phyloP scores from a whole-genome alignment of 2,888 invertebrate species.

The Zaprionus bogoriensis region DNA sequence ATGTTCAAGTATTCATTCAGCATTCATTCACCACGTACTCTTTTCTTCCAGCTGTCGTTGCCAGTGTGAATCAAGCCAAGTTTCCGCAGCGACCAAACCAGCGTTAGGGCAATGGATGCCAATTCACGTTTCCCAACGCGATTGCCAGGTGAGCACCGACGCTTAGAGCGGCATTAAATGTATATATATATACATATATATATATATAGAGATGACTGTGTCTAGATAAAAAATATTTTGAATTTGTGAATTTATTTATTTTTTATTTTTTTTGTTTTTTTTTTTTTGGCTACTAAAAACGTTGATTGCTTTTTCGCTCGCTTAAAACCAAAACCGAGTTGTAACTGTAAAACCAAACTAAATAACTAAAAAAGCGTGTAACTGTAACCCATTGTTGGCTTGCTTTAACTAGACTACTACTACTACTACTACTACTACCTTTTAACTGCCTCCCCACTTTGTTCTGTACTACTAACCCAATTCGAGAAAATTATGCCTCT shows the following conservation, averaged over 20 bases:
- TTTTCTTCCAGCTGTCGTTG: slow-evolving; percentile 40
- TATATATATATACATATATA: slow-evolving; percentile 20
- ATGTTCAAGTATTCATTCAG: slow-evolving; percentile 44
- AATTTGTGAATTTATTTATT: too few relatives aligned
- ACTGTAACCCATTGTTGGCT: slow-evolving; percentile 37
- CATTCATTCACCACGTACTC: slow-evolving; percentile 28
- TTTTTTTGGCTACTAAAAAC: slow-evolving; percentile 25
- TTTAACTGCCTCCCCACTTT: slow-evolving; percentile 27
- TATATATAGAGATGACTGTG: slow-evolving; percentile 22
- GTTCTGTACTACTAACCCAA: slow-evolving; percentile 63
- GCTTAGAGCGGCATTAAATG: slow-evolving; percentile 16
- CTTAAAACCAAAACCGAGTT: slow-evolving; percentile 34
- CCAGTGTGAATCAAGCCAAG: slow-evolving; percentile 41
- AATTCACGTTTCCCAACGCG: slow-evolving; percentile 67
- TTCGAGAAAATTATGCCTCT: slow-evolving; percentile 32
- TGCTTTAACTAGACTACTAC: slow-evolving; percentile 47
- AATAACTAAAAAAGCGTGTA: slow-evolving; percentile 20
- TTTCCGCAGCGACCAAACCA: slow-evolving; percentile 36
- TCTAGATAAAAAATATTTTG: too few relatives aligned
- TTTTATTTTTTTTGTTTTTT: background rate
- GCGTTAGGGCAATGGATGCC: slow-evolving; percentile 59
- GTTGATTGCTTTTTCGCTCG: slow-evolving; percentile 50
- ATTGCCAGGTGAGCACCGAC: slow-evolving; percentile 63
- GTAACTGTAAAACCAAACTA: slow-evolving; percentile 19
- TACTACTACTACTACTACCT: too few relatives aligned